A percentile compares a stretch with the other conserved stretches of the same genome.
phyloP scores from a whole-genome alignment of 2,797 vertebrate genomes.

The Lateolabrax maculatus region DNA sequence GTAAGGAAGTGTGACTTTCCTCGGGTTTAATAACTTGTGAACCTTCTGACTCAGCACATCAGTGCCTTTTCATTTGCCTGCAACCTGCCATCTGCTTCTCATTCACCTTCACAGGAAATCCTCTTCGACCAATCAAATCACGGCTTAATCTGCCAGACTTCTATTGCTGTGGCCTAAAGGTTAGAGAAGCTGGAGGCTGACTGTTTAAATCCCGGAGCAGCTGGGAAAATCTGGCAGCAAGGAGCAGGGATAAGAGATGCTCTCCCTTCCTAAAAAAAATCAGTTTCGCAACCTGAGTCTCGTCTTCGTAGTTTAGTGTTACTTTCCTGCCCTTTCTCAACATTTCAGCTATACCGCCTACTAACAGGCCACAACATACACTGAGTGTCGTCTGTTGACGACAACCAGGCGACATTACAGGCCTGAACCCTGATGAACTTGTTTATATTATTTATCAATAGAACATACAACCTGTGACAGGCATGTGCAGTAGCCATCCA shows the following conservation, averaged over 20 bases:
- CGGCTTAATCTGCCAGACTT: slow-evolving; percentile 63
- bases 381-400: too few relatives aligned
- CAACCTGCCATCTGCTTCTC: slow-evolving; percentile 76
- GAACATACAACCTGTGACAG: too few relatives aligned
- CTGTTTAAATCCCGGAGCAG: slow-evolving; percentile 55
- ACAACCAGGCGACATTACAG: too few relatives aligned
- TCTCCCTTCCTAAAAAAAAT: not conserved
- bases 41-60: slow-evolving; percentile 69
- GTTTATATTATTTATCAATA: too few relatives aligned
- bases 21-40: slow-evolving; percentile 67
- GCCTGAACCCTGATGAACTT: too few relatives aligned
- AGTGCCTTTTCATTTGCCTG: slow-evolving; percentile 58
- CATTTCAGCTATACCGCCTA: not conserved
- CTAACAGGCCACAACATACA: not conserved
- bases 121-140: slow-evolving; percentile 72
- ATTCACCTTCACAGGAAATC: slow-evolving; percentile 75
- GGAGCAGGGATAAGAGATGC: slow-evolving; percentile 40
- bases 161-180: slow-evolving; percentile 56
- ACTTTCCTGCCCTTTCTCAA: not conserved
- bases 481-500: too few relatives aligned
- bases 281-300: not conserved
- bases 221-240: slow-evolving; percentile 55
- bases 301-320: slow-evolving; percentile 10
- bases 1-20: slow-evolving; percentile 65
- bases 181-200: slow-evolving; percentile 58